Percentiles rank a stretch among this genome's conserved stretches.
phyloP scores from a whole-genome alignment of 2,113 vertebrate species.

The Phaethon lepturus region DNA sequence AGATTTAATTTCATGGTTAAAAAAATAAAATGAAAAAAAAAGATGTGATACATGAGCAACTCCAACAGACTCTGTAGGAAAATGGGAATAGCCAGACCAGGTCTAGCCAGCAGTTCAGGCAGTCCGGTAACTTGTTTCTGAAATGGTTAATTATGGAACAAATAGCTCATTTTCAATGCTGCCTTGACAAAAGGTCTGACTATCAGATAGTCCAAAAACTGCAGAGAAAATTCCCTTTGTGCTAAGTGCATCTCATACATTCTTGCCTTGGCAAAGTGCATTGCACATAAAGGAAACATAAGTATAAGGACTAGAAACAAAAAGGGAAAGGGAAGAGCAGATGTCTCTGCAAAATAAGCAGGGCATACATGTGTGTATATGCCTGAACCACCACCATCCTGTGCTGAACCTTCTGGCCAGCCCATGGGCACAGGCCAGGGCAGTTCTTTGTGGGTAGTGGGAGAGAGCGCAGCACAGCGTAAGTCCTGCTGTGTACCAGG shows the following conservation, averaged over 20 bases:
- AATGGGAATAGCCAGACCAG: slow-evolving; percentile 7
- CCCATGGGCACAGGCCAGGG: not conserved
- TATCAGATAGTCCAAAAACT: not conserved
- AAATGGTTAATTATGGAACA: slow-evolving; percentile 30
- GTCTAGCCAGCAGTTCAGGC: not conserved
- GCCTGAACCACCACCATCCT: not conserved
- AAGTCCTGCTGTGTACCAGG: not conserved
- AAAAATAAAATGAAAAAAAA: not conserved
- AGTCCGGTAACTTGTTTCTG: not conserved
- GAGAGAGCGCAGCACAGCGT: not conserved
- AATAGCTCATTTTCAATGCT: not conserved
- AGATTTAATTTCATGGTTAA: slow-evolving; percentile 2
- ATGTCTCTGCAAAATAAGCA: not conserved
- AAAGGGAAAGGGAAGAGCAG: not conserved
- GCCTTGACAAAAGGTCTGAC: not conserved
- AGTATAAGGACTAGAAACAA: not conserved
- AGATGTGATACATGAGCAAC: not conserved
- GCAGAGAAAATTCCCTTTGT: not conserved
- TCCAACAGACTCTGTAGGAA: not conserved
- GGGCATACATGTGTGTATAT: rapidly evolving
- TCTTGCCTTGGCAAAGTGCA: not conserved
- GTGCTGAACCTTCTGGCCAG: not conserved
- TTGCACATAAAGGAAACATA: not conserved
- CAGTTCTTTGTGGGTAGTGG: not conserved
- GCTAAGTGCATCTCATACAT: not conserved